A percentile compares a stretch with the other conserved stretches of the same genome.
phyloP scores from a whole-genome alignment of 1,140 invertebrate genomes.

The Drosophila parabipectinata region DNA sequence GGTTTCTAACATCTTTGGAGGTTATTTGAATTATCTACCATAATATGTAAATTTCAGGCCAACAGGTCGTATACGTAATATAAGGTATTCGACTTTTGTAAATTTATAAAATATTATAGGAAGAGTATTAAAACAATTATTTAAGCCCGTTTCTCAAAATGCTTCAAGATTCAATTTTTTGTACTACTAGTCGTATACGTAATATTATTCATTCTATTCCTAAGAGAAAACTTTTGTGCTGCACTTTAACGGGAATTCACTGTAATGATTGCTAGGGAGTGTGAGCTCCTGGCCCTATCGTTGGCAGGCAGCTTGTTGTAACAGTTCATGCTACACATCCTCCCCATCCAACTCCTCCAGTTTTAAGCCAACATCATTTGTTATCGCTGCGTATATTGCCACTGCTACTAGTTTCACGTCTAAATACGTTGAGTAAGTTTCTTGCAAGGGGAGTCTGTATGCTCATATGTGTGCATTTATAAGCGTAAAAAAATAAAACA shows the following conservation, averaged over 20 bases:
- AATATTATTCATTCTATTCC: not conserved
- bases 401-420: conserved; percentile 45
- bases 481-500: conserved; percentile 8
- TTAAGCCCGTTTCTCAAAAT: too few relatives aligned
- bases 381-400: conserved; percentile 64
- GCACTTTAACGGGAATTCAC: conserved; percentile 8
- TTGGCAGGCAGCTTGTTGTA: conserved; percentile 52
- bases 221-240: not conserved
- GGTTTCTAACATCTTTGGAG: not conserved
- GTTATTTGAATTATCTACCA: not conserved
- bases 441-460: not conserved
- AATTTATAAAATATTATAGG: too few relatives aligned
- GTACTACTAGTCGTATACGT: not conserved
- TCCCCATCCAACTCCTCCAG: conserved; percentile 4
- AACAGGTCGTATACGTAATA: not conserved
- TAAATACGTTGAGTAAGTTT: conserved; percentile 25
- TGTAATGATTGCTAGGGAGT: conserved; percentile 12
- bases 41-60: not conserved
- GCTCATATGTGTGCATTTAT: too few relatives aligned
- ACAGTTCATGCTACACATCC: conserved; percentile 5
- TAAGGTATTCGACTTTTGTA: too few relatives aligned
- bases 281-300: conserved; percentile 32
- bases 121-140: too few relatives aligned
- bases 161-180: too few relatives aligned
- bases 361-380: conserved; percentile 61